These are phyloP conservation scores for Napeogenes sylphis DNA, from an alignment of 2,888 invertebrate species.

Conservation along the genomic window DNA sequence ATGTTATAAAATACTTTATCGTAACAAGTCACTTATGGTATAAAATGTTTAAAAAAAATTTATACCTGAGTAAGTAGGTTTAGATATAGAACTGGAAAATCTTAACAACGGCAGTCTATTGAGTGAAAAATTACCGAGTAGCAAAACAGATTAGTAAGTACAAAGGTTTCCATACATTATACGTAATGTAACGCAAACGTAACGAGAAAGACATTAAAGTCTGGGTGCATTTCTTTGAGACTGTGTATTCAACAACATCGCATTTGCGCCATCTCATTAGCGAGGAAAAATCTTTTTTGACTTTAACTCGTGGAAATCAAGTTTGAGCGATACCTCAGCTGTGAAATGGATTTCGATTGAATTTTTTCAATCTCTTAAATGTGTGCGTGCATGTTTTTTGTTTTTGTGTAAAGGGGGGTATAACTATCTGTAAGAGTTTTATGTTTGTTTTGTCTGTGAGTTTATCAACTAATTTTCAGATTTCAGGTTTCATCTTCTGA, in stretches of 20 bases:
- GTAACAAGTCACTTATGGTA: no score
- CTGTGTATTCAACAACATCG: slow-evolving; percentile 1
- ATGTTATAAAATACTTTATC: no score
- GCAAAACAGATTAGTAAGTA: not conserved
- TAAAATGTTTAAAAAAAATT: no score
- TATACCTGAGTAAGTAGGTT: no score
- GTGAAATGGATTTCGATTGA: not conserved
- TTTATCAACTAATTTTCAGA: not conserved
- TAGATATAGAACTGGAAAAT: no score
- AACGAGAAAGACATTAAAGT: slow-evolving; percentile 2
- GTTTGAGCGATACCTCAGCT: slow-evolving; percentile 1
- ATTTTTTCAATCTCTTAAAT: not conserved
- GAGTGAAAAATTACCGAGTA: not conserved
- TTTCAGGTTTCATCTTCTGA: no score
- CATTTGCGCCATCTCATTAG: slow-evolving; percentile 7
- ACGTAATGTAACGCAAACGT: not conserved
- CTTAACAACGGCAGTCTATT: not conserved
- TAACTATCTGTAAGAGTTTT: no score
- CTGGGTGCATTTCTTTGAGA: not conserved
- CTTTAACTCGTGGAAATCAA: not conserved
- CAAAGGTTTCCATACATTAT: not conserved
- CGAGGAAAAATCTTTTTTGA: slow-evolving; percentile 3
- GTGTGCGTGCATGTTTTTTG: not conserved
- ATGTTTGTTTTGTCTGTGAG: no score
- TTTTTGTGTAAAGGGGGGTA: no score